Conservation (phyloP, 1,140 invertebrate species). For the Bombyx mori region ASM3026992v2 NC_085126.1:4585001-4585500, state of each 20-base stretch:
- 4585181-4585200: constrained; percentile 42
- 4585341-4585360: constrained; percentile 41
- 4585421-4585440: no score
- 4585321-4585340: constrained; percentile 61
- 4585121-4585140: no score
- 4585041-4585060: no score
- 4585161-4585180: constrained; percentile 26
- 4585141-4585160: constrained; percentile 6
- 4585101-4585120: no score
- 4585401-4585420: constrained; percentile 12
- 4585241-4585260: constrained; percentile 43
- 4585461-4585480: no score
- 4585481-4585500: no score
- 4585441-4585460: no score
- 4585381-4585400: constrained; percentile 21
- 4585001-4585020: no score
- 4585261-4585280: constrained; percentile 14
- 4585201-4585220: constrained; percentile 47
- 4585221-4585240: constrained; percentile 39
- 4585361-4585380: constrained; percentile 25
- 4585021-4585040: no score
- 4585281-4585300: constrained; percentile 27
- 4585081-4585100: no score
- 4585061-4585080: no score
- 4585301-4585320: constrained; percentile 22